Conservation (phyloP, 1,140 invertebrate genomes). For the Cyclina sinensis region DNA sequence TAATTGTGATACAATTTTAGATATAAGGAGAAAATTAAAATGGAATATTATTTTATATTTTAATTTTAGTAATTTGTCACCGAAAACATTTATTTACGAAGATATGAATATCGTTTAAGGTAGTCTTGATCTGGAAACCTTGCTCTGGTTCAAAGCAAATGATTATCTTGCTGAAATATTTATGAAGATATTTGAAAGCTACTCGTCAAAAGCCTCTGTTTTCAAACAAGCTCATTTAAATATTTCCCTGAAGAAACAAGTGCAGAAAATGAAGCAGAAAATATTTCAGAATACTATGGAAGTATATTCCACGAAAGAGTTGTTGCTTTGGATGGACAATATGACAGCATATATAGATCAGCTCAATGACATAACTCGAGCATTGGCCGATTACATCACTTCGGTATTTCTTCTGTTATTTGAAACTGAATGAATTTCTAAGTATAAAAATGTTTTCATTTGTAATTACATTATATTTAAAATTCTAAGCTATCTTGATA, state of each 20-base stretch:
- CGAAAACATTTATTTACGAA: too few species aligned
- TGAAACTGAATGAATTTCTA: too few species aligned
- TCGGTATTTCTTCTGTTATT: too few species aligned
- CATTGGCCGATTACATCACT: slow-evolving; percentile 22
- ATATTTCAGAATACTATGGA: slow-evolving; percentile 10
- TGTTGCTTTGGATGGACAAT: slow-evolving; percentile 39
- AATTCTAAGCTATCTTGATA: too few species aligned
- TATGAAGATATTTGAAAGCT: slow-evolving; percentile 1
- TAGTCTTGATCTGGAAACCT: background rate
- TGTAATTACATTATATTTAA: too few species aligned
- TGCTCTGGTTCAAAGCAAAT: slow-evolving; percentile 36
- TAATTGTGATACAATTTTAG: too few species aligned
- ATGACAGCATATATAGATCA: slow-evolving; percentile 53
- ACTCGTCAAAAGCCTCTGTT: background rate
- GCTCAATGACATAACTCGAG: background rate
- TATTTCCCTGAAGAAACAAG: background rate
- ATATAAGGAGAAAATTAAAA: too few species aligned
- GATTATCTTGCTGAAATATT: slow-evolving; percentile 16
- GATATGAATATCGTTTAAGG: too few species aligned
- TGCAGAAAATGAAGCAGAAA: background rate
- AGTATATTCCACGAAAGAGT: background rate
- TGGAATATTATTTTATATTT: too few species aligned
- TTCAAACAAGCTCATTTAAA: background rate
- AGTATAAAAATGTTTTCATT: too few species aligned
- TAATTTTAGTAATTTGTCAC: too few species aligned